Percentiles rank a stretch among this genome's conserved stretches.
These are phyloP conservation scores for Clamator glandarius DNA, from an alignment of 2,797 vertebrate species.

Conservation along the genomic window DNA sequence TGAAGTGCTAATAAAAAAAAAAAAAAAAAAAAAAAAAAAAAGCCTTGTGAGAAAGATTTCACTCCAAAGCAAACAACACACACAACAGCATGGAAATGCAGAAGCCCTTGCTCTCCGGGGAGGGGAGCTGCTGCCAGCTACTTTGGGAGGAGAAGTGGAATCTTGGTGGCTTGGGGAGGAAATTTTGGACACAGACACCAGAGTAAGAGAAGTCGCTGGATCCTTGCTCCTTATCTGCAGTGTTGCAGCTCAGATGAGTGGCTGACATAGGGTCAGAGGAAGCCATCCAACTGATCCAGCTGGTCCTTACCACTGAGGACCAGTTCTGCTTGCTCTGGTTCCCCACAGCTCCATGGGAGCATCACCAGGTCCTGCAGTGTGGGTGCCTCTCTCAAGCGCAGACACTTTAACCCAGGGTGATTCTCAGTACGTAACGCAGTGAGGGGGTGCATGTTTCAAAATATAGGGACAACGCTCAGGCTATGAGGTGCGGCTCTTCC, in stretches of 20 bases:
- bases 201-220: background rate
- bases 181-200: background rate
- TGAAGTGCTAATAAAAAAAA: slow-evolving; percentile 47
- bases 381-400: rapidly evolving
- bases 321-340: background rate
- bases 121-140: slow-evolving; percentile 50
- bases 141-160: slow-evolving; percentile 50
- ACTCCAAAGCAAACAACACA: slow-evolving; percentile 20
- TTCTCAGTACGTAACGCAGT: background rate
- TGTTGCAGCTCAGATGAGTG: background rate
- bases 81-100: slow-evolving; percentile 30
- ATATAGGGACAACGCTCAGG: rapidly evolving
- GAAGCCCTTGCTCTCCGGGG: background rate
- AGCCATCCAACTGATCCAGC: rapidly evolving
- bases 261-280: background rate
- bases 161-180: background rate
- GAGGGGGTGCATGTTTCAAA: background rate
- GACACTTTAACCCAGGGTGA: background rate
- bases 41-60: slow-evolving; percentile 30
- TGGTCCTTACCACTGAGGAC: rapidly evolving
- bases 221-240: background rate
- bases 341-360: background rate
- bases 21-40: background rate
- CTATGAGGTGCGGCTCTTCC: rapidly evolving
- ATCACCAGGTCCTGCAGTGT: background rate